A percentile compares a stretch with the other conserved stretches of the same genome.
phyloP scores from a whole-genome alignment of 2,888 invertebrate genomes.

The Xestia xanthographa region DNA sequence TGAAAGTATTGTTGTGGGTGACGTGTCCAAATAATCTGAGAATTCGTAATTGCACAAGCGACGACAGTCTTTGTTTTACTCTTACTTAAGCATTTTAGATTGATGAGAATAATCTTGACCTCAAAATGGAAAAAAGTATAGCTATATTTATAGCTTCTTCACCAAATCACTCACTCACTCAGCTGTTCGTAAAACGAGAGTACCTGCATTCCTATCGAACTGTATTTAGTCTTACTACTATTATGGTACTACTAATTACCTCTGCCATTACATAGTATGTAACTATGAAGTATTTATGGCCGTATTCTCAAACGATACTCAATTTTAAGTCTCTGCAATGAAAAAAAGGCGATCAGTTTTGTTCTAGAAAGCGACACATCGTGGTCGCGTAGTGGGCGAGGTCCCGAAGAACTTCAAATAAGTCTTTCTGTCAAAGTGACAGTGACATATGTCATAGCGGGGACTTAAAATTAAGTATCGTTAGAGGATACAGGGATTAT shows the following conservation, averaged over 20 bases:
- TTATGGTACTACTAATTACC: conserved; percentile 20
- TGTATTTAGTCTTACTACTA: conserved; percentile 32
- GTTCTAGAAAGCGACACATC: no score
- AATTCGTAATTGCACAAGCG: no score
- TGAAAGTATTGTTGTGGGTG: no score
- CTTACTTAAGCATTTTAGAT: not conserved
- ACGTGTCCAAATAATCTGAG: no score
- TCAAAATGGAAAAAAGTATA: not conserved
- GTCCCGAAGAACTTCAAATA: no score
- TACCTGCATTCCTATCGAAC: conserved; percentile 16
- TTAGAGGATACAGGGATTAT: not conserved
- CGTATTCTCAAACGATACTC: conserved; percentile 15
- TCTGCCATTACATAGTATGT: conserved; percentile 26
- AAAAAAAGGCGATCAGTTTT: no score
- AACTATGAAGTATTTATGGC: conserved; percentile 29
- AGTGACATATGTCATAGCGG: no score
- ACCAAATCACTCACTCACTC: no score
- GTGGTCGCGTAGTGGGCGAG: no score
- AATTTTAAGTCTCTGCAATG: not conserved
- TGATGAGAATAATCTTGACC: not conserved
- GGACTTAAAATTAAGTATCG: not conserved
- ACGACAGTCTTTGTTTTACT: not conserved
- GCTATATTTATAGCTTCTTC: not conserved
- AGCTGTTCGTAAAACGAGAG: conserved; percentile 21
- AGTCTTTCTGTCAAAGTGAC: no score